phyloP scores from a whole-genome alignment of 2,888 invertebrate species.

The Cheilosia grossa region DNA sequence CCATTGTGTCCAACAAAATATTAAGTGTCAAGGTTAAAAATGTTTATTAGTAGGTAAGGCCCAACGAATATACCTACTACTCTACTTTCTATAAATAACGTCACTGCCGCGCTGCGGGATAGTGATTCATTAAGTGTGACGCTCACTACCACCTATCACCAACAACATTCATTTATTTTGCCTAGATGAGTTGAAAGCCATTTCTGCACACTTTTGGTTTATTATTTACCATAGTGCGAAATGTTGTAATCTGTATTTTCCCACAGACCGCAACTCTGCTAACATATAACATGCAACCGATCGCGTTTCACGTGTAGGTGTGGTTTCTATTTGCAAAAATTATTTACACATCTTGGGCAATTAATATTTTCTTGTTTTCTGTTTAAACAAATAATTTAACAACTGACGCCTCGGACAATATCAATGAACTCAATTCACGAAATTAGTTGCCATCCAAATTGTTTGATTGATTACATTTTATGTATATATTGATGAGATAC shows the following conservation, averaged over 20 bases:
- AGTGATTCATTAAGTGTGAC: no score
- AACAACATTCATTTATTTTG: no score
- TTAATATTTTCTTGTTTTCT: not conserved
- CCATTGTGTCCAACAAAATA: no score
- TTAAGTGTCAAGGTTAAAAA: no score
- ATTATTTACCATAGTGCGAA: slow-evolving; percentile 37
- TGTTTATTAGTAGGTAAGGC: no score
- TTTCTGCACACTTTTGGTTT: not conserved
- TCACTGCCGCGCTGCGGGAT: no score
- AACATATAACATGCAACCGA: slow-evolving; percentile 9
- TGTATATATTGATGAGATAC: not conserved
- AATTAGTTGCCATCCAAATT: slow-evolving; percentile 7
- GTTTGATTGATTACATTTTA: slow-evolving; percentile 52
- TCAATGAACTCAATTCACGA: slow-evolving; percentile 38
- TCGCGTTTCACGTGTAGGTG: not conserved
- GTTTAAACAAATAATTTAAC: slow-evolving; percentile 19
- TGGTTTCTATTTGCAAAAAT: slow-evolving; percentile 36
- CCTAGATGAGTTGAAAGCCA: no score
- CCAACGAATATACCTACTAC: no score
- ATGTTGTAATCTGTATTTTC: slow-evolving; percentile 37
- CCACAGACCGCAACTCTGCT: slow-evolving; percentile 16
- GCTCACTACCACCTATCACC: no score
- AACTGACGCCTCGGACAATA: slow-evolving; percentile 4
- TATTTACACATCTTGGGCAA: slow-evolving; percentile 41
- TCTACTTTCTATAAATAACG: no score